Evolutionary conservation across 2,888 invertebrate species (phyloP).

Genomic region (Drosophila ezoana): DNA sequence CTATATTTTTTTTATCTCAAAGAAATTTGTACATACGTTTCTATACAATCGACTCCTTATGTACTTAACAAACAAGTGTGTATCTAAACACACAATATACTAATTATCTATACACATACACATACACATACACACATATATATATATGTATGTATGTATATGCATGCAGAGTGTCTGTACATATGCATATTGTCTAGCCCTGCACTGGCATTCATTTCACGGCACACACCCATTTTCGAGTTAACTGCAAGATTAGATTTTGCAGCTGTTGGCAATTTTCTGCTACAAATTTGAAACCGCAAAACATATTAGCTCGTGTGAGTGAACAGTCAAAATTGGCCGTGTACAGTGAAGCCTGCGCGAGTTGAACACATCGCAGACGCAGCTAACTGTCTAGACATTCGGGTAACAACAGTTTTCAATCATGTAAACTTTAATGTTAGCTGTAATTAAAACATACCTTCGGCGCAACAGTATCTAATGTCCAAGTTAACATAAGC

Average conservation of each 20-base stretch:
- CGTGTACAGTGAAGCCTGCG: background rate
- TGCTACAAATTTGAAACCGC: background rate
- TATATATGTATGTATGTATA: background rate
- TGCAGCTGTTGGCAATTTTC: conserved; percentile 7
- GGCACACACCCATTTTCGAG: background rate
- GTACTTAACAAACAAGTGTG: conserved; percentile 6
- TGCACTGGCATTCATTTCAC: conserved; percentile 1
- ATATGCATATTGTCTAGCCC: background rate
- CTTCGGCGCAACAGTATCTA: background rate
- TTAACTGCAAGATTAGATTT: background rate
- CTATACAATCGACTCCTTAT: background rate
- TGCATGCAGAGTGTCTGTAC: background rate
- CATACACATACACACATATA: background rate
- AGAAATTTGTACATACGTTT: background rate
- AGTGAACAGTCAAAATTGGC: background rate
- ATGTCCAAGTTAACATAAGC: background rate
- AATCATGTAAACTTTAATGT: background rate
- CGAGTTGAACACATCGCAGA: background rate
- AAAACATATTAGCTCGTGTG: no score
- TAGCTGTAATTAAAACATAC: background rate
- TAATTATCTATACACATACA: background rate
- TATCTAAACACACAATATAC: background rate
- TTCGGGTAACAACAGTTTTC: background rate
- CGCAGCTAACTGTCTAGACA: background rate
- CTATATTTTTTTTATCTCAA: background rate